A percentile compares a stretch with the other conserved stretches of the same genome.
phyloP scores from a whole-genome alignment of 2,888 invertebrate species.

The Rhaphigaster nebulosa region DNA sequence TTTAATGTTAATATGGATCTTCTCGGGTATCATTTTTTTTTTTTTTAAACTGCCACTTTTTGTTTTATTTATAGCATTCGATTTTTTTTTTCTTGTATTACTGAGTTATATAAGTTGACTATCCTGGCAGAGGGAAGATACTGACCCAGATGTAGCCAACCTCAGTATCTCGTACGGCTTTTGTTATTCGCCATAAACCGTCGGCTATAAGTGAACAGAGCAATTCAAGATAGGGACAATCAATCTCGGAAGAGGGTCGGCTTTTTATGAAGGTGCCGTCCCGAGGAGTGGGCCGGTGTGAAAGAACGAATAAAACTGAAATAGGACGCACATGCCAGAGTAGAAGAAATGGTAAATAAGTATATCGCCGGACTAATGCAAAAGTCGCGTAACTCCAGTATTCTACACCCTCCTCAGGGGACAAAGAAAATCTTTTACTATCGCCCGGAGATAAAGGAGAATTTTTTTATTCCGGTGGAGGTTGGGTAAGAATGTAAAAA shows the following conservation, averaged over 20 bases:
- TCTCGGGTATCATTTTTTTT: no score
- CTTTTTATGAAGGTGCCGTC: conserved; percentile 19
- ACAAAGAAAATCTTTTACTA: conserved; percentile 5
- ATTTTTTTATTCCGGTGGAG: background rate
- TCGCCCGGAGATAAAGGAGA: background rate
- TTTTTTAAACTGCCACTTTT: no score
- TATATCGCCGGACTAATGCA: conserved; percentile 44
- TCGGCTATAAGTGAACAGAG: conserved; percentile 32
- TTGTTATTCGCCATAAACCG: conserved; percentile 44
- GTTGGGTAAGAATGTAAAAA: background rate
- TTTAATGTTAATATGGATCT: no score
- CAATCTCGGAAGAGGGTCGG: conserved; percentile 37
- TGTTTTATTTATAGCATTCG: background rate
- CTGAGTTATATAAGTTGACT: background rate
- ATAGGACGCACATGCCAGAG: conserved; percentile 20
- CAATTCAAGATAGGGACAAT: conserved; percentile 40
- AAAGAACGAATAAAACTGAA: conserved; percentile 42
- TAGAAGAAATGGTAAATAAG: conserved; percentile 37
- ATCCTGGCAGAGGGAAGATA: background rate
- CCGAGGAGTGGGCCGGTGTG: conserved; percentile 26
- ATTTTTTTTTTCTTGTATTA: background rate
- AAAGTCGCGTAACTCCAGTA: conserved; percentile 31
- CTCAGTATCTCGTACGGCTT: background rate
- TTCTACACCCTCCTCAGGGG: background rate
- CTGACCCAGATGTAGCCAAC: conserved; percentile 10